phyloP scores from a whole-genome alignment of 2,888 invertebrate species.

The Xestoiulus laeticollis region DNA sequence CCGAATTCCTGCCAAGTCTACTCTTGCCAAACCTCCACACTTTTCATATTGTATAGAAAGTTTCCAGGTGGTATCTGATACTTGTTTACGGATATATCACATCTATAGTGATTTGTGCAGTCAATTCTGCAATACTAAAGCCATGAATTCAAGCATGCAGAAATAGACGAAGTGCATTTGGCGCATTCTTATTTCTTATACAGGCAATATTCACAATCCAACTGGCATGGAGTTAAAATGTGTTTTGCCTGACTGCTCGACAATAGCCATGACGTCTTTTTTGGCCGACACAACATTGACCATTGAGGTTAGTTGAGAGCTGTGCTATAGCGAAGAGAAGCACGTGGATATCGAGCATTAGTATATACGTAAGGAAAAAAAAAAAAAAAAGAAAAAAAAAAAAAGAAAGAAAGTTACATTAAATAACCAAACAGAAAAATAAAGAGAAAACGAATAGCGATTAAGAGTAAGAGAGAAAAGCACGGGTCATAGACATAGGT shows the following conservation, averaged over 20 bases:
- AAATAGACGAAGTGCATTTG: not conserved
- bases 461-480: constrained; percentile 36
- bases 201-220: not conserved
- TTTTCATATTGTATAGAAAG: not conserved
- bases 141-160: not conserved
- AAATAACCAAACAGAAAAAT: not conserved
- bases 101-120: too few species aligned
- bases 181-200: not conserved
- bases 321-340: not conserved
- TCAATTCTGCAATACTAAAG: not conserved
- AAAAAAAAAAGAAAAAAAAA: not conserved
- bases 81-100: not conserved
- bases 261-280: not conserved
- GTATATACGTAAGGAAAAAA: not conserved
- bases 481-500: constrained; percentile 47
- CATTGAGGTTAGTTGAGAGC: not conserved
- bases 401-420: not conserved
- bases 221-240: not conserved
- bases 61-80: not conserved
- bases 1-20: too few species aligned
- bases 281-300: not conserved
- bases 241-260: not conserved
- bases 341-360: not conserved
- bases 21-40: not conserved
- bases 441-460: constrained; percentile 42